A percentile compares a stretch with the other conserved stretches of the same genome.
Conservation (phyloP, 2,113 vertebrate species). For the Lichenostomus cassidix region DNA sequence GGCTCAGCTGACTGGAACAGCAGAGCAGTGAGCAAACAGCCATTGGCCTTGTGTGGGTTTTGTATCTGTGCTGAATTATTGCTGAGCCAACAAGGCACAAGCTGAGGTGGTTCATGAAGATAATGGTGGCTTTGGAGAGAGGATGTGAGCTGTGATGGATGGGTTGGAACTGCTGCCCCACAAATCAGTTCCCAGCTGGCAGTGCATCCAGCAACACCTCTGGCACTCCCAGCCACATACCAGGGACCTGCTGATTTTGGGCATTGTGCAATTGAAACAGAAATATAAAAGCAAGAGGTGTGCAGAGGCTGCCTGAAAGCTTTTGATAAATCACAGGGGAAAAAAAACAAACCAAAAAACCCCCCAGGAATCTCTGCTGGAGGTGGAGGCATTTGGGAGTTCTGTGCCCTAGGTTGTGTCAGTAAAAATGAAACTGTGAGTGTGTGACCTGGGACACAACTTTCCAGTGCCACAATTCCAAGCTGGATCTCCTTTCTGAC, state of each 20-base stretch:
- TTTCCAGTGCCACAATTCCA: neutral
- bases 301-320: neutral
- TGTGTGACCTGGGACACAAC: neutral
- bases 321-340: neutral
- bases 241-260: neutral
- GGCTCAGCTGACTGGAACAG: neutral
- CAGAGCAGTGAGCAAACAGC: neutral
- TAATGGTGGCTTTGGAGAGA: neutral
- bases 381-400: neutral
- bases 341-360: neutral
- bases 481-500: neutral
- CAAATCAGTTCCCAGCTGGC: neutral
- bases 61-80: neutral
- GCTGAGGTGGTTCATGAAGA: neutral
- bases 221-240: neutral
- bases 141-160: neutral
- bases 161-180: neutral
- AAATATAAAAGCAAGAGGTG: neutral
- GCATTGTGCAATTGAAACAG: neutral
- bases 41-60: neutral
- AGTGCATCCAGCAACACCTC: neutral
- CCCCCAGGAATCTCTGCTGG: neutral
- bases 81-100: neutral
- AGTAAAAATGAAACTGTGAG: neutral
- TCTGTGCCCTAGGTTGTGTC: neutral